phyloP scores from a whole-genome alignment of 1,140 invertebrate genomes.

The Drusus annulatus region DNA sequence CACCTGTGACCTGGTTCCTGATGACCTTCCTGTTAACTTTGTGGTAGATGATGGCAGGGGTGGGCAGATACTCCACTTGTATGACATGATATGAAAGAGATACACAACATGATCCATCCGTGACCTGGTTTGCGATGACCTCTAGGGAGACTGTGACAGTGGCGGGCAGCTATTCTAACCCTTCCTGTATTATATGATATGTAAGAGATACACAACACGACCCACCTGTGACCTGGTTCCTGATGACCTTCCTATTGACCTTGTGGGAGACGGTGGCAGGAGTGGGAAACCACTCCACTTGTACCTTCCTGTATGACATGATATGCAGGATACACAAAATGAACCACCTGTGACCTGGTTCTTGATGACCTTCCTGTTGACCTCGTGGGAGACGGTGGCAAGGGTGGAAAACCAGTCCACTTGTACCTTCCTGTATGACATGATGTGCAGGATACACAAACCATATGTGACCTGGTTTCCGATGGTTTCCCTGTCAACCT shows the following conservation, averaged over 20 bases:
- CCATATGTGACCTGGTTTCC: not conserved
- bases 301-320: too few species aligned
- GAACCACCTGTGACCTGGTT: constrained; percentile 48
- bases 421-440: too few species aligned
- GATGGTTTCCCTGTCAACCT: constrained; percentile 51
- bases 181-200: too few species aligned
- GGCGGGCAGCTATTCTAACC: too few species aligned
- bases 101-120: too few species aligned
- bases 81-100: too few species aligned
- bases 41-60: constrained; percentile 38
- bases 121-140: constrained; percentile 20
- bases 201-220: not conserved
- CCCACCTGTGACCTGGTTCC: constrained; percentile 53
- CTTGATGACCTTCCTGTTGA: constrained; percentile 50
- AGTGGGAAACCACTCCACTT: constrained; percentile 33
- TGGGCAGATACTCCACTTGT: too few species aligned
- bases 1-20: constrained; percentile 50
- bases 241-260: constrained; percentile 50
- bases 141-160: constrained; percentile 38
- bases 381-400: constrained; percentile 42
- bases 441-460: too few species aligned
- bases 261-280: constrained; percentile 43
- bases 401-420: not conserved
- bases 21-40: constrained; percentile 51
- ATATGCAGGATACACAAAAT: too few species aligned